Conservation (phyloP, 2,113 vertebrate genomes). For the Cyanoliseus patagonus region DNA sequence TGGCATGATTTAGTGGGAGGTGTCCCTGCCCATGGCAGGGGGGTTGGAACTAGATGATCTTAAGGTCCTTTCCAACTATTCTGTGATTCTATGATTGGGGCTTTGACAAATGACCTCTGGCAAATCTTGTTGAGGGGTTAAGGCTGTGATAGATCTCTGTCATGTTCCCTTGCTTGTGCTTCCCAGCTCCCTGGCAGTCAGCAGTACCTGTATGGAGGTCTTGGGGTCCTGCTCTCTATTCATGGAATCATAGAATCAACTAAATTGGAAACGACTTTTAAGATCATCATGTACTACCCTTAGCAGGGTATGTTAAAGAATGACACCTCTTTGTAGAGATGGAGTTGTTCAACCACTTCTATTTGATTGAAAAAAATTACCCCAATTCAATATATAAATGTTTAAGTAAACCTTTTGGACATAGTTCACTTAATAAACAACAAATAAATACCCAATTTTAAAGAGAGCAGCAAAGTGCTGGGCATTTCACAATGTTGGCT, state of each 20-base stretch:
- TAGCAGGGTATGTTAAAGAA: not conserved
- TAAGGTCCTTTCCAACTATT: no score
- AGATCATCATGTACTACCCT: not conserved
- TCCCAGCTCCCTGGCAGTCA: not conserved
- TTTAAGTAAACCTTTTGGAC: not conserved
- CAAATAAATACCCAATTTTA: not conserved
- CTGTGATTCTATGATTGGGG: not conserved
- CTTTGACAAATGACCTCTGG: not conserved
- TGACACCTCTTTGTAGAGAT: not conserved
- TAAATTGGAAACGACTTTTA: not conserved
- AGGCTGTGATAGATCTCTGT: not conserved
- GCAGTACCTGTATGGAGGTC: not conserved
- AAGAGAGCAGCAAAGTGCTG: not conserved
- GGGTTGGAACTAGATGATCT: no score
- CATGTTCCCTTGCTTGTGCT: not conserved
- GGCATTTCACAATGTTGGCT: not conserved
- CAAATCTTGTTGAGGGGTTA: not conserved
- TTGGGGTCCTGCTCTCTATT: fast-evolving
- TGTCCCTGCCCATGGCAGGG: no score
- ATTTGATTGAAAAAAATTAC: not conserved
- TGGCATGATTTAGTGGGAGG: no score
- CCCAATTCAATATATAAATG: not conserved
- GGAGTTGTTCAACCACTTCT: not conserved
- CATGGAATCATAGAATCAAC: not conserved
- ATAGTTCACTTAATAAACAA: not conserved